Evolutionary conservation across 1,140 invertebrate genomes (phyloP), one percentile per base, ranked within the genome.

Genomic region (Pseudobourletiella spinata): DNA sequence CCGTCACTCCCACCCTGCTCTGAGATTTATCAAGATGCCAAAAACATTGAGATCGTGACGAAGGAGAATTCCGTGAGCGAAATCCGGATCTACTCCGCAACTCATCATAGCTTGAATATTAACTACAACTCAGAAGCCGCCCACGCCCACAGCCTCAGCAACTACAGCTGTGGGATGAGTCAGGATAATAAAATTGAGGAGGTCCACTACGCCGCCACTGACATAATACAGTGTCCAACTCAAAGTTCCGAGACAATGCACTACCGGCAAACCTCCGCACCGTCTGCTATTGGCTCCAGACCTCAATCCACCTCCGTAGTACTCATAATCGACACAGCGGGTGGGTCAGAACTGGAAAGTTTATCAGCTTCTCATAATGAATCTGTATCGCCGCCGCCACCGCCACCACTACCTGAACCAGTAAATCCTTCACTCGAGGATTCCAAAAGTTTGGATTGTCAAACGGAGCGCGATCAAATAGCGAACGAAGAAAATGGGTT

Each of bases 31-130:
- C n/a, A 30, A 16, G 57, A 57, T 24, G 20, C 44, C 3, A 59
- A 69, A 43, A 66, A 64, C 30, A 69, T 69, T 32, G 67, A 69
- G 35, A 69, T 69, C 43, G 61, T 69, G 0, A 66, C 64, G 29
- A 66, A 66, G 32, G 67, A 66, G 26, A 69, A 69, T 61, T 52
- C 63, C 25, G 68, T 67, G 18, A 57, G 48, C 25, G 68, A 70
- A 61, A 67, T 70, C 35, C 55, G 65, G 39, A 69, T 69, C 57
- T 69, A 66, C 32, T 69, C 67, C 3, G 58, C 43, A 15, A 46
- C 50, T n/a, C n/a, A n/a, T n/a, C 30, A 46, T 14, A 50, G 24
- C 32, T 11, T 57, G 4, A 61, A 54, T 32, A 55, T 28, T 39
- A 22, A 56, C 44, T 16, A 39, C 26, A 50, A 59, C 48, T 30